Conservation (phyloP, 2,113 vertebrate species). For the Grammomys dolichurus region DNA sequence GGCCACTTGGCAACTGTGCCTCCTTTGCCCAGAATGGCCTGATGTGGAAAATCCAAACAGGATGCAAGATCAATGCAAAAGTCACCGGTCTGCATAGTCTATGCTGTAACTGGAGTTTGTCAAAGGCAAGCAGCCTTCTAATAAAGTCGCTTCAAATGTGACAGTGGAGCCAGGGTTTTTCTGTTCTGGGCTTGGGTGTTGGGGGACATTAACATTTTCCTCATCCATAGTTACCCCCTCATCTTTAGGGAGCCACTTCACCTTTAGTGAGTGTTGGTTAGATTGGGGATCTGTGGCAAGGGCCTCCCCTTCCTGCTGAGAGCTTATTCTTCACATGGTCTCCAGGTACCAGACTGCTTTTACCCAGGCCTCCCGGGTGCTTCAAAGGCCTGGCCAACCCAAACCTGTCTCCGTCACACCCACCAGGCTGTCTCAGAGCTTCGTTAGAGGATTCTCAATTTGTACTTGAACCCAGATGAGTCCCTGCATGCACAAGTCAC, state of each 20-base stretch:
- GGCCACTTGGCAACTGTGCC: conserved; percentile 27
- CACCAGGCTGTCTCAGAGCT: neutral
- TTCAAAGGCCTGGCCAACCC: neutral
- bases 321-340: neutral
- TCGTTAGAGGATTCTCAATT: neutral
- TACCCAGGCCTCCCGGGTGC: neutral
- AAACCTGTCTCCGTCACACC: neutral
- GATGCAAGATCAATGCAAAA: conserved; percentile 89
- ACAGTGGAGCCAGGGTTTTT: neutral
- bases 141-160: conserved; percentile 89
- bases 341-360: neutral
- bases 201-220: neutral
- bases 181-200: neutral
- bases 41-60: conserved; percentile 72
- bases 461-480: neutral
- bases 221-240: no score
- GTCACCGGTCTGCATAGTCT: conserved; percentile 72
- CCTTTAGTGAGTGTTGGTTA: neutral
- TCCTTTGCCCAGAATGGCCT: conserved; percentile 81
- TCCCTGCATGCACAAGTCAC: neutral
- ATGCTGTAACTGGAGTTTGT: conserved; percentile 85
- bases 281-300: neutral
- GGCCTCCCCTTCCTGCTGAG: neutral
- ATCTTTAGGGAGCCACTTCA: neutral
- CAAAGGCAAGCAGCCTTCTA: conserved; percentile 87